Base-by-base conservation (phyloP, 2,113 vertebrate species). In the Ovibos moschatus region DNA sequence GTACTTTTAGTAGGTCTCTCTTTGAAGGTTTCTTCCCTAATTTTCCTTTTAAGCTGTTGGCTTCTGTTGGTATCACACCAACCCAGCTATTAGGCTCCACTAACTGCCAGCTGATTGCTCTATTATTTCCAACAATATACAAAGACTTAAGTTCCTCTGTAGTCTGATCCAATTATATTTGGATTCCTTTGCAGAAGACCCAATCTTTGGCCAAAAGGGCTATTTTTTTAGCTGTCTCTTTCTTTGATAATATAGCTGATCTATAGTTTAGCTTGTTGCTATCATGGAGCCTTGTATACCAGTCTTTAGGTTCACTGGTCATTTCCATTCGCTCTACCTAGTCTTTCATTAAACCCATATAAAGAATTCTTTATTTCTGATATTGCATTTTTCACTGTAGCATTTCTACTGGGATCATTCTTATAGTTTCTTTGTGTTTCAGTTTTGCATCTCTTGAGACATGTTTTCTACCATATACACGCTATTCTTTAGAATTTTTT, bases 251-350 rank as follows among this genome's bases (percentile, higher is more conserved):
- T 45, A 33, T 40, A 25, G 10, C 9, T 55, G 50, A 2, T 33
- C 11, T 16, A 16, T 5, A 4, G 0, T n/a, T 62, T 15, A 87
- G 64, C 89, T 89, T 92, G 23, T 17, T 36, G 21, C 47, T 14
- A 0, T 64, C 15, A 0, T 11, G n/a, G 25, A 28, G 27, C 17
- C 47, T 74, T 17, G 8, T 27, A 4, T 1, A 50, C 50, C 7
- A 21, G 1, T 90, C 36, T 78, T 30, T 25, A 10, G 1, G 0
- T 8, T 45, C 53, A 23, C 67, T 45, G 8, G 2, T 25, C 15
- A 5, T 86, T 82, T 62, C 43, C 16, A 12, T 43, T 85, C 7
- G 27, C 28, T 82, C 33, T 89, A 30, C 45, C 25, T 45, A 1
- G 6, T 50, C 40, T 67, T 5, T 30, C 15, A 5, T 8, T 36